Evolutionary conservation across 2,888 invertebrate genomes (phyloP), one percentile per base, ranked within the genome.

Genomic region (Sympetrum striolatum): DNA sequence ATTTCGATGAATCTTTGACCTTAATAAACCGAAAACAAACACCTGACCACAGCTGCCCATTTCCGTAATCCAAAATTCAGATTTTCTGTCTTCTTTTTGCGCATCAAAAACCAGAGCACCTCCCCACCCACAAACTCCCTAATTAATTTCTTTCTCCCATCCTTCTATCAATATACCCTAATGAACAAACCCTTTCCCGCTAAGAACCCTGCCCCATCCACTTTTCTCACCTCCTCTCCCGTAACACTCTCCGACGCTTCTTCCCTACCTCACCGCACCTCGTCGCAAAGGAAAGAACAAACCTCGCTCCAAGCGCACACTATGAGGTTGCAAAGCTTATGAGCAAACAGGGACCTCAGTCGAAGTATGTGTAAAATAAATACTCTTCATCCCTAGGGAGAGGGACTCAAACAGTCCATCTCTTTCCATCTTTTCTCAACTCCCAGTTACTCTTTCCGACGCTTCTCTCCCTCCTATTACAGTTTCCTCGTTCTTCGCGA

Each of bases 311-410:
- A 14, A 81, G 48, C 86, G 60, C 60, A 37, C 60, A 60, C 39
- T 22, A 25, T 44, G 81, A 81, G 48, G 81, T 22, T 31, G 60
- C 60, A 86, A 86, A 86, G 86, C 86, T 86, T 39, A 25, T 53
- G 37, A 60, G 64, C 86, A 86, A 86, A 86, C 86, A 86, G 53
- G 58, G 82, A 81, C 58, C 35, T 53, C 18, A 58, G 86, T 37
- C 60, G 60, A 64, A 64, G 60, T 86, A 86, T 37, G 86, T 60
- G 86, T 64, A 86, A 86, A 86, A 86, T 86, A 86, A 86, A 86
- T 86, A 86, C 39, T n/a, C 86, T 53, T 35, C 86, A 58, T 22
- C 22, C 37, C 60, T 2, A 10, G 58, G 58, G 22, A 15, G 86
- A 82, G 58, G 37, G 58, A 60, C 60, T 64, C 86, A 86, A 86